phyloP scores from a whole-genome alignment of 30 jellyfish, hydroid and myxozoan genomes.

The Hydractinia symbiolongicarpus region DNA sequence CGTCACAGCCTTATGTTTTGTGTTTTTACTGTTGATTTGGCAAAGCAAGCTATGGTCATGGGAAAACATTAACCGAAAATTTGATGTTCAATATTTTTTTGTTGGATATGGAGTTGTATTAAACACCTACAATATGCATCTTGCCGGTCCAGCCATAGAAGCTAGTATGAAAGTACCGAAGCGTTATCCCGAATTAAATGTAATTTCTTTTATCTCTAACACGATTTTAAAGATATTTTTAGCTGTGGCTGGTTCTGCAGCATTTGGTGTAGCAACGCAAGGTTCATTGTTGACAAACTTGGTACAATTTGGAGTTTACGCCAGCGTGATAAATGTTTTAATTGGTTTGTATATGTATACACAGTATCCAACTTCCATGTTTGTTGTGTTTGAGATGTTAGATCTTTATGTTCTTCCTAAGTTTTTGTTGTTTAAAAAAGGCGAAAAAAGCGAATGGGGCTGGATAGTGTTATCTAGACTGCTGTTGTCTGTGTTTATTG shows the following conservation, averaged over 20 bases:
- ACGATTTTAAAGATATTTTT: constrained; percentile 34
- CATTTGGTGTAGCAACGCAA: constrained; percentile 33
- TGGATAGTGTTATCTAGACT: constrained; percentile 51
- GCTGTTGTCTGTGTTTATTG: constrained; percentile 15
- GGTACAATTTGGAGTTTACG: neutral
- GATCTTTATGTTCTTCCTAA: constrained; percentile 42
- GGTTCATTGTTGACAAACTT: constrained; percentile 49
- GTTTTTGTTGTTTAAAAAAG: neutral
- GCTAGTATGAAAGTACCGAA: constrained; percentile 67
- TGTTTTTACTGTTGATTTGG: constrained; percentile 20
- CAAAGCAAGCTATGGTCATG: constrained; percentile 33
- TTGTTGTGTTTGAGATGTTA: constrained; percentile 63
- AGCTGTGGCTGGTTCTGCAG: constrained; percentile 35
- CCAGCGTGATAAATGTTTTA: constrained; percentile 20
- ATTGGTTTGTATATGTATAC: constrained; percentile 24
- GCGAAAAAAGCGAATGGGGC: neutral
- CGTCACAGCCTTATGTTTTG: constrained; percentile 1
- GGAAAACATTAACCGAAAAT: neutral
- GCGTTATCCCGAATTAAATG: constrained; percentile 11
- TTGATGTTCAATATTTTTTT: constrained; percentile 21
- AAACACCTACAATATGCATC: constrained; percentile 43
- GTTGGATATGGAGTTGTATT: constrained; percentile 50
- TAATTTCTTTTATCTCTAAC: constrained; percentile 16
- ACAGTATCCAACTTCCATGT: constrained; percentile 47
- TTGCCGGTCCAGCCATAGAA: constrained; percentile 59